Evolutionary conservation across 2,113 vertebrate species (phyloP).

Genomic region (Ariopsis seemanni): DNA sequence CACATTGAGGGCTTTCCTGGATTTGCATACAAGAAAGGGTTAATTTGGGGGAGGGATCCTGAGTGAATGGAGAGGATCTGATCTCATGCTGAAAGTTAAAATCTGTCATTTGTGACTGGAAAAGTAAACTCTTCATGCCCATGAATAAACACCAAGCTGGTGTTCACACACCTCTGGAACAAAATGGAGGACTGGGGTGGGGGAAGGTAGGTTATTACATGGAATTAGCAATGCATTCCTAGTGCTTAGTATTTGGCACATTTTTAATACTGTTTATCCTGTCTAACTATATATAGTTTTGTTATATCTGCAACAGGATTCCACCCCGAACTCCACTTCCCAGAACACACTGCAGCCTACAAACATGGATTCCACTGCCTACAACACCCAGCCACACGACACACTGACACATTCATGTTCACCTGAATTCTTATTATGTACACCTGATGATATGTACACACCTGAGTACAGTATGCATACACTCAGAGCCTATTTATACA

Average conservation of each 20-base stretch:
- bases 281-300: background rate
- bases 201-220: background rate
- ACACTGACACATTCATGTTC: no score
- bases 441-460: no score
- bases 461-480: no score
- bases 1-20: background rate
- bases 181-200: background rate
- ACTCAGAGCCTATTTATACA: no score
- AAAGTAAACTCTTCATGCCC: background rate
- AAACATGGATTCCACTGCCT: no score
- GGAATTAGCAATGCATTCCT: conserved; percentile 3
- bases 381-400: no score
- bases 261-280: background rate
- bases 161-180: conserved; percentile 2
- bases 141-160: background rate
- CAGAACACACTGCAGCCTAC: no score
- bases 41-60: background rate
- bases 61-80: background rate
- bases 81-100: background rate
- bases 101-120: background rate
- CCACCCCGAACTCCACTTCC: no score
- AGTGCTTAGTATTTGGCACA: background rate
- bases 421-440: no score
- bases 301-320: no score
- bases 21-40: background rate